Conservation (phyloP, 2,113 vertebrate species). For the Gymnarchus niloticus region DNA sequence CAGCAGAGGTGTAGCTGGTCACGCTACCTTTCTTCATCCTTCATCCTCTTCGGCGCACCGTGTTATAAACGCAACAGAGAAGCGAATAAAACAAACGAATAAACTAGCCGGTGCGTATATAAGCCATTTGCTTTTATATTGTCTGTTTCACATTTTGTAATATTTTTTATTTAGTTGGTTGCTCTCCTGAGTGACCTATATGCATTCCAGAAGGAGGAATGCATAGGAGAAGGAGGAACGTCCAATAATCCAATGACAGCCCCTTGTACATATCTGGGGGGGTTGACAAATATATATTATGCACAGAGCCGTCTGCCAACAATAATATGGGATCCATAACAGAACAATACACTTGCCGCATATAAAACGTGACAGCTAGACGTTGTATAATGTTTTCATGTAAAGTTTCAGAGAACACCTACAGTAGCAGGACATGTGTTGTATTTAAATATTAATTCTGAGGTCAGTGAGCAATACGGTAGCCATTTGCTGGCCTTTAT, state of each 20-base stretch:
- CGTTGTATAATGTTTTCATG: neutral
- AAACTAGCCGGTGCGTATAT: neutral
- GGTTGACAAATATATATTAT: neutral
- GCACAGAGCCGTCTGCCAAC: neutral
- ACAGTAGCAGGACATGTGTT: neutral
- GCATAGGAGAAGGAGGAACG: too few relatives aligned
- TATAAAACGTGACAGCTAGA: neutral
- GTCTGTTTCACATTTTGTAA: neutral
- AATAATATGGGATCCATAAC: neutral
- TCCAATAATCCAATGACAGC: neutral
- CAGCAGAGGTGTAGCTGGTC: too few relatives aligned
- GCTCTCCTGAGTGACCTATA: neutral
- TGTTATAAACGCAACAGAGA: neutral
- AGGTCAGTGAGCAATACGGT: neutral
- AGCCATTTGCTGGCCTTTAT: neutral
- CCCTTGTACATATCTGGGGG: neutral
- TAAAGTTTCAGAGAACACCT: neutral
- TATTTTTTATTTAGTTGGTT: constrained; percentile 6
- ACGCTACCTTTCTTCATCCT: neutral
- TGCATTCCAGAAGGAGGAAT: neutral
- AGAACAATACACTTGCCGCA: neutral
- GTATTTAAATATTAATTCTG: neutral
- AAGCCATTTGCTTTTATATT: neutral
- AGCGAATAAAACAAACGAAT: neutral
- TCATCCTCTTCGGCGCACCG: neutral